Conservation (phyloP, 2,797 vertebrate species). For the Paguma larvata region DNA sequence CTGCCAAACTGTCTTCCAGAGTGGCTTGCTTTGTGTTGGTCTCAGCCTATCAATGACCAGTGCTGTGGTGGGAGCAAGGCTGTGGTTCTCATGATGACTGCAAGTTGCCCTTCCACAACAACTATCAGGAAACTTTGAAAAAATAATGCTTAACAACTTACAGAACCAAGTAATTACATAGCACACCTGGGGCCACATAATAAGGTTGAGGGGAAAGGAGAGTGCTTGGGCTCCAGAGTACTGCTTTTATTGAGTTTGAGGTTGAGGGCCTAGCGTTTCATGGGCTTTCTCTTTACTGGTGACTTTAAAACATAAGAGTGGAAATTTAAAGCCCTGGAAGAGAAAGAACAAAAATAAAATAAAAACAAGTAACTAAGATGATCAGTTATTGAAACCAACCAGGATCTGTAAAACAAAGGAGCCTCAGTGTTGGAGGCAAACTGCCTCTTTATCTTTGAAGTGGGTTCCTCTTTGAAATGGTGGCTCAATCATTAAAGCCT, state of each 20-base stretch:
- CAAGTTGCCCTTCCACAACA: not conserved
- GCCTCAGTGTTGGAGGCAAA: not conserved
- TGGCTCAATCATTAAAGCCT: not conserved
- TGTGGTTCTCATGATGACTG: not conserved
- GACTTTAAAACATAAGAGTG: not conserved
- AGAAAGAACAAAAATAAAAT: not conserved
- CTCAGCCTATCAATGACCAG: not conserved
- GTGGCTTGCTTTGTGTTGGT: not conserved
- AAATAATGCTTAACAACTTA: not conserved
- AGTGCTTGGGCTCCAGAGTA: not conserved
- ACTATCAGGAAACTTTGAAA: not conserved
- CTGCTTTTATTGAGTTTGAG: not conserved
- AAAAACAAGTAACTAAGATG: not conserved
- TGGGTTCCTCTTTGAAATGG: too few relatives aligned
- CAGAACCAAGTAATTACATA: not conserved
- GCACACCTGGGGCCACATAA: too few relatives aligned
- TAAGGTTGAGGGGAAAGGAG: not conserved
- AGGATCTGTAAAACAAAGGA: not conserved
- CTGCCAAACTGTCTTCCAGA: not conserved
- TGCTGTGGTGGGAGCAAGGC: too few relatives aligned
- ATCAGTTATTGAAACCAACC: not conserved
- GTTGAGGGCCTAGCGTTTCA: not conserved
- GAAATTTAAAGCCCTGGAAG: not conserved
- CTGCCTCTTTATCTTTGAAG: not conserved
- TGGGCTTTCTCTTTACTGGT: not conserved